Conservation (phyloP, 2,797 vertebrate species). For the Chaunax sp. region DNA sequence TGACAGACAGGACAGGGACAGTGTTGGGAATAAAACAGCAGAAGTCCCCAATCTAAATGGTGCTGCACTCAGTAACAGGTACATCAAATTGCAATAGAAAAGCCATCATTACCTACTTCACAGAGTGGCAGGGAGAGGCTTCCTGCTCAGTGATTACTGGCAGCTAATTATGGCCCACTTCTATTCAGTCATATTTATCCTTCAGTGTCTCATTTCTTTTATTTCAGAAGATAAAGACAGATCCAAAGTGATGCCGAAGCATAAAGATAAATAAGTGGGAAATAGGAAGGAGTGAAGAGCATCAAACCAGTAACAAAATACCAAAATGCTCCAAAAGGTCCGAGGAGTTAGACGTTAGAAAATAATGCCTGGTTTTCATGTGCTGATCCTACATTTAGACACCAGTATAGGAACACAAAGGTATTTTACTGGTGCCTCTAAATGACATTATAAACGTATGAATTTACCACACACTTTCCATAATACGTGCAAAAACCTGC, state of each 20-base stretch:
- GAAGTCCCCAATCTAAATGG: constrained; percentile 40
- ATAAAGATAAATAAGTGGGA: constrained; percentile 7
- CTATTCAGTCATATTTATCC: too few species aligned
- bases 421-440: too few species aligned
- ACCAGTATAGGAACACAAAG: too few species aligned
- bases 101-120: constrained; percentile 41
- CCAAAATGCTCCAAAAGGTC: too few species aligned
- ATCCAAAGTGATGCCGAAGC: background rate
- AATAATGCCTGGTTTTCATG: too few species aligned
- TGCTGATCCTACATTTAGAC: too few species aligned
- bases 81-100: constrained; percentile 54
- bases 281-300: background rate
- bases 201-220: background rate
- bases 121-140: constrained; percentile 5
- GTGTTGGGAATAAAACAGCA: constrained; percentile 45
- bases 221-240: background rate
- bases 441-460: too few species aligned
- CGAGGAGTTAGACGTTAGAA: too few species aligned
- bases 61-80: constrained; percentile 46
- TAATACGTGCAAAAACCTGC: background rate
- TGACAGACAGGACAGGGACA: constrained; percentile 21
- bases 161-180: too few species aligned
- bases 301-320: background rate
- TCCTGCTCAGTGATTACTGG: background rate
- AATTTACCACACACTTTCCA: background rate